Percentiles rank a stretch among this genome's conserved stretches.
These are phyloP conservation scores for Cistogaster globosa DNA, from an alignment of 2,888 invertebrate genomes.

Conservation along the genomic window DNA sequence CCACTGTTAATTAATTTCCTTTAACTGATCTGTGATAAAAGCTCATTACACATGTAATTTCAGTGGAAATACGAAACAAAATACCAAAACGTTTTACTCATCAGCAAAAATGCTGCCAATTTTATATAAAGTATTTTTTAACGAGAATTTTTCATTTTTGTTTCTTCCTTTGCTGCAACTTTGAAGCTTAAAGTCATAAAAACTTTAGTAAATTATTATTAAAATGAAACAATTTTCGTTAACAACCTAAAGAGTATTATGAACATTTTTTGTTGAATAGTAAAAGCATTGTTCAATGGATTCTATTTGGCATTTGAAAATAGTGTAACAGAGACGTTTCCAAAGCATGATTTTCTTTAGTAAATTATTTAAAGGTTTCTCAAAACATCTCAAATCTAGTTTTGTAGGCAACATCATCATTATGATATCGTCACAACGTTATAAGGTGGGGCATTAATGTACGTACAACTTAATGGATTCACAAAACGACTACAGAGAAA, in stretches of 20 bases:
- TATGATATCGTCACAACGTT: not conserved
- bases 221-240: conserved; percentile 7
- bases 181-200: conserved; percentile 43
- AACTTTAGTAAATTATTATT: conserved; percentile 39
- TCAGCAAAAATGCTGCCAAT: conserved; percentile 16
- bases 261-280: not conserved
- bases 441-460: conserved; percentile 47
- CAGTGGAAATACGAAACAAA: conserved; percentile 29
- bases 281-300: not conserved
- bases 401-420: conserved; percentile 19
- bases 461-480: conserved; percentile 43
- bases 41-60: not conserved
- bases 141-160: not conserved
- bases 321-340: not conserved
- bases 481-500: conserved; percentile 33
- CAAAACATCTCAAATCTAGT: conserved; percentile 28
- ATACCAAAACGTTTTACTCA: conserved; percentile 23
- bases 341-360: conserved; percentile 21
- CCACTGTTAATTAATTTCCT: not conserved
- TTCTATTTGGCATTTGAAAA: conserved; percentile 15
- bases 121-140: not conserved
- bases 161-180: not conserved
- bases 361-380: conserved; percentile 5
- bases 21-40: not conserved
- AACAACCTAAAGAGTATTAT: not conserved